These are phyloP conservation scores for Laothoe populi DNA, from an alignment of 2,888 invertebrate species.

Conservation along the genomic window DNA sequence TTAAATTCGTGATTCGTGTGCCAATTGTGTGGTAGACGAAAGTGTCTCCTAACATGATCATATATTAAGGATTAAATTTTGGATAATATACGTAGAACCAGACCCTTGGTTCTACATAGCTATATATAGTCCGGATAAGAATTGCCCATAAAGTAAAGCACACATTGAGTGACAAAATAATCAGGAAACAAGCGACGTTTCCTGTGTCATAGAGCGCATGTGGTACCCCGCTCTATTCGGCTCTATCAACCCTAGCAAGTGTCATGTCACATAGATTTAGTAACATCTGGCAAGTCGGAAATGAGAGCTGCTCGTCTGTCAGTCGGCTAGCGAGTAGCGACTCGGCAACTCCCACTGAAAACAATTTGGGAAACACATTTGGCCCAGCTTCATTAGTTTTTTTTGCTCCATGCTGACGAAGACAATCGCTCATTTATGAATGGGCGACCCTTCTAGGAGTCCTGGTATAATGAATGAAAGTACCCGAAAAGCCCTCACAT, in stretches of 20 bases:
- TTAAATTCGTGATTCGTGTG: too few relatives aligned
- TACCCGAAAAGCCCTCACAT: slow-evolving; percentile 12
- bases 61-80: neutral
- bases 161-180: slow-evolving; percentile 49
- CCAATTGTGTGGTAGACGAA: neutral
- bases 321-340: slow-evolving; percentile 41
- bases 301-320: slow-evolving; percentile 58
- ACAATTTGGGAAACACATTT: slow-evolving; percentile 60
- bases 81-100: neutral
- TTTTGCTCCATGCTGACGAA: slow-evolving; percentile 53
- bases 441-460: slow-evolving; percentile 61
- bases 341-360: slow-evolving; percentile 44
- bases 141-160: neutral
- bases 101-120: neutral
- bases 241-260: slow-evolving; percentile 28
- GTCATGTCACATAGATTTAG: slow-evolving; percentile 42
- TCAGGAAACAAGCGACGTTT: slow-evolving; percentile 63
- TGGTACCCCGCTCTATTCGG: neutral
- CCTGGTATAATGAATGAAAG: slow-evolving; percentile 63
- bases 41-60: neutral
- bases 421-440: slow-evolving; percentile 56
- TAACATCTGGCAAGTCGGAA: slow-evolving; percentile 67
- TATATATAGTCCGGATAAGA: neutral
- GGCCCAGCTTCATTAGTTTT: slow-evolving; percentile 55
- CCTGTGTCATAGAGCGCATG: slow-evolving; percentile 59